Evolutionary conservation across 2,888 invertebrate species (phyloP).

Genomic region (Cylloceria caligata): DNA sequence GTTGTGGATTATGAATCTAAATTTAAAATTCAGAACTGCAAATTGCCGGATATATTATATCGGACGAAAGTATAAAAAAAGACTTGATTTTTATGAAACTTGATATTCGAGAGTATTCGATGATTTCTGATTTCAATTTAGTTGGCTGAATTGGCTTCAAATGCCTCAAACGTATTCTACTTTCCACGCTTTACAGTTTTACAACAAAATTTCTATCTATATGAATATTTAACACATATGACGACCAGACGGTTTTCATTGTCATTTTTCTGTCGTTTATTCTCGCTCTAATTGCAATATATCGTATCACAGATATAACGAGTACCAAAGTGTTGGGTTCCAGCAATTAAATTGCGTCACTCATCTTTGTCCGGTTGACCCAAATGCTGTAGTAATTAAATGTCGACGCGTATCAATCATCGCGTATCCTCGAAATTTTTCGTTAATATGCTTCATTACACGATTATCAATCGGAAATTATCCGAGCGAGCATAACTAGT

Average conservation of each 20-base stretch:
- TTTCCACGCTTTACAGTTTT: not conserved
- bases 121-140: too few relatives aligned
- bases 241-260: not conserved
- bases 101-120: too few relatives aligned
- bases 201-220: not conserved
- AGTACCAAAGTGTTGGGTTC: not conserved
- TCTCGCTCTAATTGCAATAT: not conserved
- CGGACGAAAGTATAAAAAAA: too few relatives aligned
- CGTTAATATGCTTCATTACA: not conserved
- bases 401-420: not conserved
- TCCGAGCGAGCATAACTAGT: not conserved
- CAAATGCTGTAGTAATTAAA: constrained; percentile 9
- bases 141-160: too few relatives aligned
- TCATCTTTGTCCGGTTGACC: constrained; percentile 4
- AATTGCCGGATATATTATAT: too few relatives aligned
- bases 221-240: constrained; percentile 11
- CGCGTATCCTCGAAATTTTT: not conserved
- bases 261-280: constrained; percentile 11
- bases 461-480: constrained; percentile 2
- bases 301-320: not conserved
- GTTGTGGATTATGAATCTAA: too few relatives aligned
- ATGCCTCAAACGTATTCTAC: too few relatives aligned
- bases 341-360: constrained; percentile 12
- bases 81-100: too few relatives aligned
- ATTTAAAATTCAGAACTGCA: too few relatives aligned